Percentiles rank a stretch among this genome's conserved stretches.
Conservation (phyloP, 2,888 invertebrate genomes). For the Drosophila rellima region DNA sequence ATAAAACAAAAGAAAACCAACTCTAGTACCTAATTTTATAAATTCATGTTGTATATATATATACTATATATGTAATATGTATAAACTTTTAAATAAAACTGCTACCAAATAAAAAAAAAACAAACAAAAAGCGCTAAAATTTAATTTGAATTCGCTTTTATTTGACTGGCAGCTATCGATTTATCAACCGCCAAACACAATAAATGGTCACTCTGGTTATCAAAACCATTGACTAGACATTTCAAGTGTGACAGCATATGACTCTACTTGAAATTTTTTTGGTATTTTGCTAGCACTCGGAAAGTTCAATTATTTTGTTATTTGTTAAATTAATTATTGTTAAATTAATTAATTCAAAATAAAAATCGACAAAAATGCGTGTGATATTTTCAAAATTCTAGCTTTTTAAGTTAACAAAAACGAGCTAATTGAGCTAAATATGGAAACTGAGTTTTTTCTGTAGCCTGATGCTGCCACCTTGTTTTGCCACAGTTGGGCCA, state of each 20-base stretch:
- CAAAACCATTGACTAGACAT: no score
- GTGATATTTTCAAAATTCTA: no score
- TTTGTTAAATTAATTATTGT: no score
- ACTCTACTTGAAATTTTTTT: background rate
- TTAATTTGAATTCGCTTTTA: slow-evolving; percentile 12
- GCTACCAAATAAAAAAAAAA: slow-evolving; percentile 71
- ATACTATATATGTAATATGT: slow-evolving; percentile 68
- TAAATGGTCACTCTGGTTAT: background rate
- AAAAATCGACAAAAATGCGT: no score
- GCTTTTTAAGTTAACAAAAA: no score
- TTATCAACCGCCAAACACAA: background rate
- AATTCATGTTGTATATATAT: slow-evolving; percentile 77
- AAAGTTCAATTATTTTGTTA: no score
- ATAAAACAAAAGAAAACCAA: slow-evolving; percentile 36
- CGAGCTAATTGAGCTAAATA: no score
- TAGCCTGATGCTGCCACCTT: no score
- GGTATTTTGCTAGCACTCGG: no score
- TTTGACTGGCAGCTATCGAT: background rate
- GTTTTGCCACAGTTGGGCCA: no score
- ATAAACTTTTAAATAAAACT: slow-evolving; percentile 78
- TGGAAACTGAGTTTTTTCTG: no score
- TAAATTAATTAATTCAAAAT: no score
- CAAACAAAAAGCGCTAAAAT: slow-evolving; percentile 33
- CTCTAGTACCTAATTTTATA: slow-evolving; percentile 74
- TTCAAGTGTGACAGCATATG: background rate